Conservation (phyloP, 2,888 invertebrate genomes). For the Phymatocera aterrima region DNA sequence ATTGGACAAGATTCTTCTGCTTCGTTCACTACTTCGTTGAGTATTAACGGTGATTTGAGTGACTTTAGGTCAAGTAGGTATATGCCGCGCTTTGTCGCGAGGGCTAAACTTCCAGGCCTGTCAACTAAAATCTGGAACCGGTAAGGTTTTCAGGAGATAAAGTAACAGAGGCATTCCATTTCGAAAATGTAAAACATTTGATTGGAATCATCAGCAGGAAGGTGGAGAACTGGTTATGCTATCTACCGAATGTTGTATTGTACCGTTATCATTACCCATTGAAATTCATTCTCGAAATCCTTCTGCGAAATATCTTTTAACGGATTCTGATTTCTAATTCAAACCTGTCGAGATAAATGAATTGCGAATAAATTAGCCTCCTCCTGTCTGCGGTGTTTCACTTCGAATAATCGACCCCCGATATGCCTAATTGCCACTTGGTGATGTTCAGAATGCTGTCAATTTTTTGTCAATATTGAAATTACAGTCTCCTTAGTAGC, state of each 20-base stretch:
- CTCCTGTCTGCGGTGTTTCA: background rate
- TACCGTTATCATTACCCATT: constrained; percentile 30
- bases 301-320: constrained; percentile 4
- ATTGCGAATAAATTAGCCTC: constrained; percentile 8
- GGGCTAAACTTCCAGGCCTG: too few relatives aligned
- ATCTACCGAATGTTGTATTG: background rate
- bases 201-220: background rate
- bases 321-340: constrained; percentile 33
- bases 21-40: background rate
- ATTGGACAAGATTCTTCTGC: background rate
- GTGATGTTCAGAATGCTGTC: background rate
- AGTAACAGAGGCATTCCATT: background rate
- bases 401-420: background rate
- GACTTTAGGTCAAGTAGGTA: background rate
- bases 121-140: too few relatives aligned
- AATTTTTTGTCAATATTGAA: background rate
- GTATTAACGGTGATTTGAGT: background rate
- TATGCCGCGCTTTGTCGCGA: background rate
- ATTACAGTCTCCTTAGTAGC: too few relatives aligned
- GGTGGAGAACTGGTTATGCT: background rate
- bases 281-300: constrained; percentile 14
- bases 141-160: background rate
- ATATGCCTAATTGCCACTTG: background rate
- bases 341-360: background rate
- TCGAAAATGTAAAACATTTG: background rate